These are phyloP conservation scores for Spodoptera littoralis DNA, from an alignment of 2,888 invertebrate genomes.

Conservation along the genomic window DNA sequence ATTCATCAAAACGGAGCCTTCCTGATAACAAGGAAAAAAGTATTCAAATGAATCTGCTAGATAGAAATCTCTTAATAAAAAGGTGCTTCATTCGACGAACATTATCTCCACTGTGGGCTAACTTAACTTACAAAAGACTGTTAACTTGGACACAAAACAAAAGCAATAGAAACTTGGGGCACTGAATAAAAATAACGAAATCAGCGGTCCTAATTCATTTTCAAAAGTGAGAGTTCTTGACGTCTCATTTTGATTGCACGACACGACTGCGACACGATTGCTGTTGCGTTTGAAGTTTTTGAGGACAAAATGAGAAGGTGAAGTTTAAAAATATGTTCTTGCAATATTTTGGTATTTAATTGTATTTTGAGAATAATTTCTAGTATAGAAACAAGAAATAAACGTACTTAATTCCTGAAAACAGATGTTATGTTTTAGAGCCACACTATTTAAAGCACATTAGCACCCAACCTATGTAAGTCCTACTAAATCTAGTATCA, in stretches of 20 bases:
- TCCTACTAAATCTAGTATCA: conserved; percentile 39
- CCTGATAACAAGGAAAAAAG: conserved; percentile 75
- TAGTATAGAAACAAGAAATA: no score
- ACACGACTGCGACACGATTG: conserved; percentile 49
- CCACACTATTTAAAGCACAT: conserved; percentile 4
- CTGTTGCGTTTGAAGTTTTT: background rate
- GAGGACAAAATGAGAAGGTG: conserved; percentile 1
- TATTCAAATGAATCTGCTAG: conserved; percentile 81
- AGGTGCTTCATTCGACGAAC: conserved; percentile 68
- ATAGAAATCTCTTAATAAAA: conserved; percentile 77
- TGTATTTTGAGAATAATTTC: no score
- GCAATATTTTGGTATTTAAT: no score
- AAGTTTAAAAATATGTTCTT: no score
- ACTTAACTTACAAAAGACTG: conserved; percentile 68
- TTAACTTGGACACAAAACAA: conserved; percentile 70
- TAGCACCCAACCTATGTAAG: conserved; percentile 21
- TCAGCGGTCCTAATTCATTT: conserved; percentile 78
- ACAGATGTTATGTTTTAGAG: background rate
- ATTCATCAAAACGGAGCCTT: conserved; percentile 62
- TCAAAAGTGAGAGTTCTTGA: conserved; percentile 68
- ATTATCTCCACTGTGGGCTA: conserved; percentile 71
- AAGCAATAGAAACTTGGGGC: conserved; percentile 82
- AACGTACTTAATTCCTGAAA: no score
- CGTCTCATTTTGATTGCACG: conserved; percentile 37
- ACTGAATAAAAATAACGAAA: conserved; percentile 84